Evolutionary conservation across 2,888 invertebrate genomes (phyloP), one percentile per base, ranked within the genome.

Genomic region (Drosophila kuntzei): DNA sequence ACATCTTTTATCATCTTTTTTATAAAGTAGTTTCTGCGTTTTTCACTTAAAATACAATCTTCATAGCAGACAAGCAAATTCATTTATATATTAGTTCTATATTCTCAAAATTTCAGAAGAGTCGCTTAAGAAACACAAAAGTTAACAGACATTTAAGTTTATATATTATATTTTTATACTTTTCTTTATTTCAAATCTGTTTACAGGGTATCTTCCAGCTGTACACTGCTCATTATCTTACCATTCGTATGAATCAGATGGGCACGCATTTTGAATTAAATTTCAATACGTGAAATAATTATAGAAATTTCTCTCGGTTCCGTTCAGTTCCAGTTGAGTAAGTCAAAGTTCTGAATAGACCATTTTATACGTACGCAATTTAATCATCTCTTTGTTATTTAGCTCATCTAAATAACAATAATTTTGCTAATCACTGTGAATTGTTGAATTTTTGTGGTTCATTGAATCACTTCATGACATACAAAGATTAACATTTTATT

Each of bases 211-310:
- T 47, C 12, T 34, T 7, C n/a, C 5, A 20, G 46, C 8, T 18
- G 4, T 11, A 12, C 9, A 8, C 3, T 7, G 3, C 12, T 16
- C 11, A 1, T 3, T n/a, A 8, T 25, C 22, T 8, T 2, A 11
- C 9, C 1, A 12, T 36, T 46, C 11, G 20, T 32, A 76, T 74
- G 76, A 74, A 41, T 77, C 77, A 75, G 66, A 53, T 63, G 64
- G 51, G 27, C 65, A 53, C 18, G 55, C 51, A 46, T 41, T 46
- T 64, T 32, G 27, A 27, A 34, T 64, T 25, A 14, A 22, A 51
- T 51, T 37, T 18, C 14, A 18, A 47, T 29, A 53, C 37, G 29
- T 54, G 6, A 55, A 32, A 25, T n/a, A 43, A 18, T 20, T 12
- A 18, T 47, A 39, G 41, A 34, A 68, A 49, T 60, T 34, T 63